phyloP scores from a whole-genome alignment of 2,888 invertebrate species.

The Scaptodrosophila latifasciaeformis region DNA sequence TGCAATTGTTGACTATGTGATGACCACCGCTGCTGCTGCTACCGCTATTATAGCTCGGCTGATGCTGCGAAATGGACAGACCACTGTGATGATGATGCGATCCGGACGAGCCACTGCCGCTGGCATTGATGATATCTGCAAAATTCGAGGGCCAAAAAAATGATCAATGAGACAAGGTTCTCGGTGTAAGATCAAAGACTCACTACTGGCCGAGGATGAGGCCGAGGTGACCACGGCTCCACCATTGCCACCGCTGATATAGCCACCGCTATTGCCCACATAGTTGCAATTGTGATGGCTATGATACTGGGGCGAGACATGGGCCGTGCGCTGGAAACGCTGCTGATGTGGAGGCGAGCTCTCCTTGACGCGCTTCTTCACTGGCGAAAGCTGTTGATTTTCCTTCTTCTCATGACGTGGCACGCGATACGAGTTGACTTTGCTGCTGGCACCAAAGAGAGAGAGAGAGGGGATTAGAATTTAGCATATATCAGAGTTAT shows the following conservation, averaged over 20 bases:
- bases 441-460: slow-evolving; percentile 51
- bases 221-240: slow-evolving; percentile 56
- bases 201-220: slow-evolving; percentile 66
- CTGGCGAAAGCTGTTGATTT: slow-evolving; percentile 93
- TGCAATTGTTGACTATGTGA: slow-evolving; percentile 62
- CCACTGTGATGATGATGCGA: slow-evolving; percentile 61
- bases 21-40: slow-evolving; percentile 51
- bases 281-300: slow-evolving; percentile 74
- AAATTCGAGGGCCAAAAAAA: neutral
- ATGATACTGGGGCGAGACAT: slow-evolving; percentile 75
- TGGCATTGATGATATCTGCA: slow-evolving; percentile 61
- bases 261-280: slow-evolving; percentile 49
- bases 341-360: slow-evolving; percentile 88
- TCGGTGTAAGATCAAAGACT: slow-evolving; percentile 45
- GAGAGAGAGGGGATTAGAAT: neutral
- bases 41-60: slow-evolving; percentile 53
- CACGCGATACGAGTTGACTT: slow-evolving; percentile 75
- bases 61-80: slow-evolving; percentile 53
- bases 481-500: neutral
- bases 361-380: slow-evolving; percentile 97
- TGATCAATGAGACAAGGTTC: neutral
- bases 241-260: slow-evolving; percentile 37
- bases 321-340: slow-evolving; percentile 73
- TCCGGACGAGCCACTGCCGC: slow-evolving; percentile 47
- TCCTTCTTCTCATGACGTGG: slow-evolving; percentile 84